These are phyloP conservation scores for Eunapius fragilis DNA, from an alignment of 37 sponge, comb jelly and placozoan species.

Conservation along the genomic window DNA sequence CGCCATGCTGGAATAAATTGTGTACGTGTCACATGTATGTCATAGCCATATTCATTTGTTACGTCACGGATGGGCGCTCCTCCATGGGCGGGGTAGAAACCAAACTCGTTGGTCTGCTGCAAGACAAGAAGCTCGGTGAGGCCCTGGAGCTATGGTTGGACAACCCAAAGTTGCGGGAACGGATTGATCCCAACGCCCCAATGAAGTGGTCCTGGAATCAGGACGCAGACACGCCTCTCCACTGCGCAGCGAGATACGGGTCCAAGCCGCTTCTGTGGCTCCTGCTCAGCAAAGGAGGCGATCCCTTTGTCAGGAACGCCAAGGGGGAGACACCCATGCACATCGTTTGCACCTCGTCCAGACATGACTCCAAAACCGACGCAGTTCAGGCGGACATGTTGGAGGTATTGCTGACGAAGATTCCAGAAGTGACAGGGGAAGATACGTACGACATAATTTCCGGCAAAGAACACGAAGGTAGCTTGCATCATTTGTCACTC, in stretches of 20 bases:
- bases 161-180: constrained; percentile 37
- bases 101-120: constrained; percentile 33
- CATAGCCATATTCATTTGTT: too few relatives aligned
- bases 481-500: background rate
- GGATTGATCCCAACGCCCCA: constrained; percentile 48
- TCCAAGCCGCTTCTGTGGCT: constrained; percentile 35
- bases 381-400: constrained; percentile 50
- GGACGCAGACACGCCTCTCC: constrained; percentile 60
- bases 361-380: constrained; percentile 27
- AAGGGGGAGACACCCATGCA: constrained; percentile 74
- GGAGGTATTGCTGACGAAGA: constrained; percentile 32
- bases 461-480: background rate
- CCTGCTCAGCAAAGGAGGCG: constrained; percentile 47
- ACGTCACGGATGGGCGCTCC: too few relatives aligned
- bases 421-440: constrained; percentile 7
- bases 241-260: constrained; percentile 49
- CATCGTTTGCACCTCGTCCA: constrained; percentile 55
- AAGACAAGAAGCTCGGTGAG: constrained; percentile 38
- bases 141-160: constrained; percentile 41
- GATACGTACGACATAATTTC: background rate
- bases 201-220: constrained; percentile 23
- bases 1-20: too few relatives aligned
- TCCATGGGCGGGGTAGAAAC: constrained; percentile 58
- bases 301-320: constrained; percentile 60
- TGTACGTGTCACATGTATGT: too few relatives aligned